Base-by-base conservation (phyloP, 2,797 vertebrate species). In the Danio aesculapii region DNA sequence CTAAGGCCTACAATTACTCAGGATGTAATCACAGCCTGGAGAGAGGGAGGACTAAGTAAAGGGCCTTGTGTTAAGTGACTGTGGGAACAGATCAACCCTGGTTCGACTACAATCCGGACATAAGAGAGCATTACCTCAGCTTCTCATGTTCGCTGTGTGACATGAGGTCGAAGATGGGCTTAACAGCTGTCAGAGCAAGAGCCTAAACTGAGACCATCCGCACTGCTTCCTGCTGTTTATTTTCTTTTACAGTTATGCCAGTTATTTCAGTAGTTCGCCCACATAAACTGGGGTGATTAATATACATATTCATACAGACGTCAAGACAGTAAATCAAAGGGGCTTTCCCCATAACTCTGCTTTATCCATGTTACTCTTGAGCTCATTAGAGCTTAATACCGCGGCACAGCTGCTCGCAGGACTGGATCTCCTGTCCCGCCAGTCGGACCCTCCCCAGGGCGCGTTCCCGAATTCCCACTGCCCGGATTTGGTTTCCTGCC, bases 1-100 rank as follows among this genome's bases (percentile, higher is more conserved):
- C 88, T 90, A 90, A 93, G 88, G 89, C 89, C 91, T 92, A 90
- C 91, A 92, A 92, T 93, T 93, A 92, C 89, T 91, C 88, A 91
- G 90, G 86, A 92, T 89, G 91, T 92, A 92, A 94, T 92, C 90
- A 91, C 71, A 88, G 59, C 49, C 58, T 59, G 52, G 53, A 63
- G 52, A 30, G 30, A 53, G 62, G 49, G 30, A 84, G n/a, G 47
- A 72, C 70, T 67, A 77, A 77, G 63, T 79, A 73, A 63, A 76
- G 57, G 43, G 77, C 52, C 46, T 72, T 50, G 47, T 63, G 74
- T 67, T 67, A 77, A 77, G 68, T 21, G 57, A 77, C 78, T 72
- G 50, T 77, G 79, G 61, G 83, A 84, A 77, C 52, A 49, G 53
- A 66, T 77, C 74, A 46, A 47, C 44, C 30, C 68, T 50, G 76